These are phyloP conservation scores for Heteromurus nitidus DNA, from an alignment of 2,888 invertebrate genomes.

Conservation along the genomic window DNA sequence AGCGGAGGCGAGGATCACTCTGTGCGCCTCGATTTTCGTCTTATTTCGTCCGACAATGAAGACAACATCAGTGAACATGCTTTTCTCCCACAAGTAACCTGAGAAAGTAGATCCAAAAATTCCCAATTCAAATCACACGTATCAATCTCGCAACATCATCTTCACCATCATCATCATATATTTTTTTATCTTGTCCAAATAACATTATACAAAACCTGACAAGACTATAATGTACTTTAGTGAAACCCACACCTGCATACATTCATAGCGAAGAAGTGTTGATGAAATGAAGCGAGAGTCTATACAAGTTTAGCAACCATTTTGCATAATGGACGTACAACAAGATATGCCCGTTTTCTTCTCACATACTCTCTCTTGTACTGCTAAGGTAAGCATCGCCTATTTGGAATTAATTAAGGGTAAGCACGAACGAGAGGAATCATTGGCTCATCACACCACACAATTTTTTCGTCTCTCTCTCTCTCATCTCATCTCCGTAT, in stretches of 20 bases:
- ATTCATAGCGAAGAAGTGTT: not conserved
- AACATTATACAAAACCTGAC: too few relatives aligned
- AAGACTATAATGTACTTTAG: too few relatives aligned
- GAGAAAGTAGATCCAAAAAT: not conserved
- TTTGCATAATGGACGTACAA: slow-evolving; percentile 31
- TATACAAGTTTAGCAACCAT: slow-evolving; percentile 26
- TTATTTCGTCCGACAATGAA: slow-evolving; percentile 64
- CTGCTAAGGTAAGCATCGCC: slow-evolving; percentile 22
- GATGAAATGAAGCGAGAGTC: too few relatives aligned
- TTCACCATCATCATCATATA: too few relatives aligned
- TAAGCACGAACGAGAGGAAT: slow-evolving; percentile 24
- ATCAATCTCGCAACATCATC: too few relatives aligned
- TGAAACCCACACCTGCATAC: too few relatives aligned
- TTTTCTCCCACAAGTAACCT: slow-evolving; percentile 68
- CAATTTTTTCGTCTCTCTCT: not conserved
- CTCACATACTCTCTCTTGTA: too few relatives aligned
- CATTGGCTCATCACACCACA: slow-evolving; percentile 46
- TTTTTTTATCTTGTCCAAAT: too few relatives aligned
- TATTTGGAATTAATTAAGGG: slow-evolving; percentile 44
- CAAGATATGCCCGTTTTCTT: not conserved
- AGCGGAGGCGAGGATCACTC: slow-evolving; percentile 64
- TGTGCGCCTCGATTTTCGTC: slow-evolving; percentile 66
- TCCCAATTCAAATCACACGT: too few relatives aligned
- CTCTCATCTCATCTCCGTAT: too few relatives aligned
- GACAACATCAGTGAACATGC: slow-evolving; percentile 66